Evolutionary conservation across 2,113 vertebrate genomes (phyloP), one percentile per base, ranked within the genome.

Genomic region (Tretioscincus oriximinensis): DNA sequence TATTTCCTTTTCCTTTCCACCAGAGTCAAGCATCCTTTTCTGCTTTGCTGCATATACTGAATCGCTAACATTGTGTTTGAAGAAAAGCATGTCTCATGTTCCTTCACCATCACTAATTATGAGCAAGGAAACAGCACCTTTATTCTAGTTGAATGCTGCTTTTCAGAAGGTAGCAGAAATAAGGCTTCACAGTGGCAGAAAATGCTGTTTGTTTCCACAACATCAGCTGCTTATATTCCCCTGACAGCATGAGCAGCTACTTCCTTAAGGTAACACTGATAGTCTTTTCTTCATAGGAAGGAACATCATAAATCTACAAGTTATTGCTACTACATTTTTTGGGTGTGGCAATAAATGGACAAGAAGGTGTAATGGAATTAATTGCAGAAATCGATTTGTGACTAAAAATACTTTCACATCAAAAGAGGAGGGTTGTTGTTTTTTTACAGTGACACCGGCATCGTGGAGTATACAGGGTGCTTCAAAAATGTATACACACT

Each of bases 151-250:
- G 81, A 26, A 0, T 11, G 81, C 10, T 16, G 54, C 41, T 54
- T 3, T 3, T 54, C 51, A 12, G 51, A 54, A 1, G 1, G 77
- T n/a, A 66, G 5, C 16, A 51, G 5, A 28, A 9, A 41, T 49
- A 41, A 28, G 28, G 35, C 41, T 26, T 66, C 20, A 14, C 26
- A 6, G 31, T 72, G 9, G 41, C 67, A 64, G 1, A 45, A 68
- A 58, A 35, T 69, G 63, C 73, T 20, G 0, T 68, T 67, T 75
- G 69, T 67, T 86, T 78, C 80, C 72, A 63, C 77, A 84, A 77
- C 73, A 77, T 68, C 21, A 31, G 79, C 71, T 80, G 81, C 66
- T 85, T 63, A 16, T 31, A 65, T 28, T 79, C 84, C 78, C 84
- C 41, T 9, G 63, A 29, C 76, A 77, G 78, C 1, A 8, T 0